Conservation (phyloP, 2,888 invertebrate genomes). For the Xestia xanthographa region DNA sequence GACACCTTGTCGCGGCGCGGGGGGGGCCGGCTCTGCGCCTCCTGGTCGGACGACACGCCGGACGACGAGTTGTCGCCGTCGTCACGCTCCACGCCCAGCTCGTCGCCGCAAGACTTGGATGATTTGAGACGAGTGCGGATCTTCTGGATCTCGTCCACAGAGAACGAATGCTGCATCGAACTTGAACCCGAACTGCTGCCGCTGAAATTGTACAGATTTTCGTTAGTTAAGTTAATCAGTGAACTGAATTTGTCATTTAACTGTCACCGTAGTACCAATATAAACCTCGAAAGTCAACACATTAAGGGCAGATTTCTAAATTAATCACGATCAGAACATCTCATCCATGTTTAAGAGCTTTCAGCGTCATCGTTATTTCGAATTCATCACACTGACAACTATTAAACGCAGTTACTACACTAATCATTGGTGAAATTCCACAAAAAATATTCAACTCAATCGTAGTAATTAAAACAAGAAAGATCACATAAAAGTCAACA, state of each 20-base stretch:
- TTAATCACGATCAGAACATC: background rate
- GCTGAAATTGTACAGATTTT: conserved; percentile 81
- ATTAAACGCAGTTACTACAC: too few species aligned
- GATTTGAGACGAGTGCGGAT: conserved; percentile 96
- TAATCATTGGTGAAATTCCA: background rate
- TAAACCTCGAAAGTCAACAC: background rate
- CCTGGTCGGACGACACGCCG: conserved; percentile 97
- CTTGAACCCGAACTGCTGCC: conserved; percentile 94
- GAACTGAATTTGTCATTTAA: background rate
- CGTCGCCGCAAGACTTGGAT: conserved; percentile 96
- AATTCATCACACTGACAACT: background rate
- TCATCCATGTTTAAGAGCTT: background rate
- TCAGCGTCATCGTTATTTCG: background rate
- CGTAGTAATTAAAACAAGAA: background rate
- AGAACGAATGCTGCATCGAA: conserved; percentile 96
- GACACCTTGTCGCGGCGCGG: conserved; percentile 87
- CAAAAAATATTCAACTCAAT: background rate
- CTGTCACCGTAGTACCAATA: background rate
- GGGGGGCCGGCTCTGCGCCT: conserved; percentile 81
- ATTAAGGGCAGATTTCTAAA: background rate
- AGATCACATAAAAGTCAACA: conserved; percentile 23
- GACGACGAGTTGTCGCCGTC: conserved; percentile 97
- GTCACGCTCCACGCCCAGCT: conserved; percentile 92
- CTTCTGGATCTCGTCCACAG: conserved; percentile 97
- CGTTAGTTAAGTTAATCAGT: background rate